Base-by-base conservation (phyloP, 2,888 invertebrate genomes). In the Horisme vitalbata region DNA sequence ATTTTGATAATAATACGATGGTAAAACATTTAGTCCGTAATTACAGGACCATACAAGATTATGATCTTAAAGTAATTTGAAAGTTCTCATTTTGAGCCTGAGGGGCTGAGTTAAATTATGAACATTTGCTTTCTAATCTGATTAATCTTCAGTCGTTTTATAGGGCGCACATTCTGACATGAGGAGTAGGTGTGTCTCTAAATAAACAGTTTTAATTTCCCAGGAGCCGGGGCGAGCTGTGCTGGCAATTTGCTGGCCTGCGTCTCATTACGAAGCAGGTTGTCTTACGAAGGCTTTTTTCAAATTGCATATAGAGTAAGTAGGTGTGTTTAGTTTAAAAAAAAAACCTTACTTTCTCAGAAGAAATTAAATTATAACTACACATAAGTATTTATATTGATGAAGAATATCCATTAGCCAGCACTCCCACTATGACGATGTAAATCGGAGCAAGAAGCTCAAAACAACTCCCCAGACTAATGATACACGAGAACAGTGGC, bases 141-240 rank as follows among this genome's bases (percentile, higher is more conserved):
- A 53, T 55, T 50, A 55, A 52, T 45, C 38, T 52, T 49, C 34
- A 38, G 48, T 33, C 41, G 26, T 48, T 52, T 53, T 50, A 46
- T 50, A 58, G 53, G 52, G 53, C 48, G 47, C 48, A 55, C 57
- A 52, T 59, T 61, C 49, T 52, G 65, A 51, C 64, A 64, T 66
- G 65, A 65, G 33, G 69, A 68, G 63, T 59, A 59, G 64, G 59
- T 52, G 53, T 60, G 61, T 63, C 55, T 74, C 65, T 71, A 71
- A 73, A 79, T 75, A 79, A 77, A 75, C 69, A 64, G 65, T 71
- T 75, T 72, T 79, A 78, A 83, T 83, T 83, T 82, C 78, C 82
- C 81, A 48, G 36, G 80, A 75, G 82, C 62, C 66, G 47, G 52
- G 49, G 58, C 52, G 56, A 59, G 63, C 65, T 64, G 67, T 63